Evolutionary conservation across 2,113 vertebrate species (phyloP).

Genomic region (Sinocyclocheilus maitianheensis): DNA sequence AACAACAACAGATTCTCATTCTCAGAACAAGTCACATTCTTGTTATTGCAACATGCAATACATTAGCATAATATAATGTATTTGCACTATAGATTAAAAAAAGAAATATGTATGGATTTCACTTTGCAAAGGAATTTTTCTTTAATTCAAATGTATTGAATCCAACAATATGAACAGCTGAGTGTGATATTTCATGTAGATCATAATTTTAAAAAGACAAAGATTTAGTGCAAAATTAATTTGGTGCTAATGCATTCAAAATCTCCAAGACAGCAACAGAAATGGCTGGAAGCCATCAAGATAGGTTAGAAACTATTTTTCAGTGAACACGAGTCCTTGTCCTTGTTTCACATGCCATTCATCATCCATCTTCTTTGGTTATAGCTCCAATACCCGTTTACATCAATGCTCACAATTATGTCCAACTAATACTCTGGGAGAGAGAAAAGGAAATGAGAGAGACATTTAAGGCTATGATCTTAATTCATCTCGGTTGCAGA

Average conservation of each 20-base stretch:
- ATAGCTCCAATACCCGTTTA: background rate
- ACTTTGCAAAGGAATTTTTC: too few relatives aligned
- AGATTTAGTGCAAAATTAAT: background rate
- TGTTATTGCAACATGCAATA: conserved; percentile 26
- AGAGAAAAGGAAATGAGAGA: background rate
- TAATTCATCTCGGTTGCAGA: background rate
- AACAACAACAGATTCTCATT: background rate
- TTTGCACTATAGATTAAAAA: too few relatives aligned
- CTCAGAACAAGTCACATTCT: background rate
- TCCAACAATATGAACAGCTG: background rate
- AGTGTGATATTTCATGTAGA: background rate
- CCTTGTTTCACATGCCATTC: conserved; percentile 22
- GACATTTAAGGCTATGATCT: background rate
- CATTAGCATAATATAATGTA: background rate
- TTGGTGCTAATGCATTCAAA: background rate
- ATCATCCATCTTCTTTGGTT: conserved; percentile 51
- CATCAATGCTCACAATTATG: background rate
- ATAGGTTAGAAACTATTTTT: background rate
- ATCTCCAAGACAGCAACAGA: background rate
- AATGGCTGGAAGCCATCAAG: background rate
- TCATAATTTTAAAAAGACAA: background rate
- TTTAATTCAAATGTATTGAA: background rate
- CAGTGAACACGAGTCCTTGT: background rate
- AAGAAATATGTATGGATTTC: too few relatives aligned
- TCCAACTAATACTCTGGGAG: background rate